Evolutionary conservation across 2,113 vertebrate genomes (phyloP), one percentile per base, ranked within the genome.

Genomic region (Spilogale gracilis): DNA sequence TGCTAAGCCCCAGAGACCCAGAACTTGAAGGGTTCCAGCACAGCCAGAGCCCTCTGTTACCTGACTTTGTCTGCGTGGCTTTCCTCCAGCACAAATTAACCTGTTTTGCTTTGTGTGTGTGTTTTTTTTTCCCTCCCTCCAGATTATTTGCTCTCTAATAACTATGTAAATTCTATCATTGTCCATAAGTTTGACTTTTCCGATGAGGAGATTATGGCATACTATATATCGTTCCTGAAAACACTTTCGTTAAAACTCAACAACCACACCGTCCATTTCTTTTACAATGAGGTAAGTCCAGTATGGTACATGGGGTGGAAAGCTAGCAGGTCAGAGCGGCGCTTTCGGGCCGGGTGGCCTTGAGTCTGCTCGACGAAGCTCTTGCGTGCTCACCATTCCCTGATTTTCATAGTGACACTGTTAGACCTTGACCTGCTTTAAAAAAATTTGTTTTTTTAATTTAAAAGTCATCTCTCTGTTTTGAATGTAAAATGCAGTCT

Each of bases 111-210:
- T 65, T 67, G 73, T 69, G 30, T 58, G 23, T 60, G 27, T 65
- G 50, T 73, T 38, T 63, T 91, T 67, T 38, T 80, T 82, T 85
- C 91, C 95, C 96, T 96, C 90, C 58, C 80, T 69, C 71, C 98
- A 99, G 99, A 99, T 98, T 99, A 99, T 95, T 98, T 99, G 93
- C 99, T 99, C 78, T 99, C 99, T 17, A 99, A 99, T 98, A 99
- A 99, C 98, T 99, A 99, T 21, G 99, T 99, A 69, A 99, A 99
- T 98, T 99, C 99, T 84, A 99, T 99, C 97, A 99, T 99, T 63
- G 99, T 99, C 86, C 99, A 99, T 98, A 99, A 99, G 93, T 99
- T 99, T 98, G 99, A 99, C 98, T 99, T 99, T 98, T 99, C 99
- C 0, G 99, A 99, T 43, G 99, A 99, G 96, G 99, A 99, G 98